Conservation (phyloP, 2,888 invertebrate genomes). For the Adela reaumurella region DNA sequence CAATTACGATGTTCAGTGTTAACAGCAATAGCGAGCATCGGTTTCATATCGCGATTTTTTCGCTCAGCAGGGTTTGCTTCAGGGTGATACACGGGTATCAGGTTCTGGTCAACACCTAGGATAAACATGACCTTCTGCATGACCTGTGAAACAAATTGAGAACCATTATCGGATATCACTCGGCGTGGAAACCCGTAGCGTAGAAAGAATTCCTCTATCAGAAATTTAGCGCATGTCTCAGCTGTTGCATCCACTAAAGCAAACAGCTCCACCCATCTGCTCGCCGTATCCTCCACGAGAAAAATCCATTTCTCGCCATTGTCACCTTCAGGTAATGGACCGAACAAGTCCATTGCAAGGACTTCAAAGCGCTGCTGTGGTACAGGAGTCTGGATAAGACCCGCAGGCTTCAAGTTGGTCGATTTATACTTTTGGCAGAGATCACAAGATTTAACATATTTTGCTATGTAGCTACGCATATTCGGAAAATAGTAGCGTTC, state of each 20-base stretch:
- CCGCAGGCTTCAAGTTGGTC: too few species aligned
- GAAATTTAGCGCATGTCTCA: slow-evolving; percentile 15
- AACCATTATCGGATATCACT: slow-evolving; percentile 24
- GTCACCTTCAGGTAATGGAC: too few species aligned
- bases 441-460: slow-evolving; percentile 11
- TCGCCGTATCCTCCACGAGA: too few species aligned
- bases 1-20: slow-evolving; percentile 14
- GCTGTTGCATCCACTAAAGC: slow-evolving; percentile 17
- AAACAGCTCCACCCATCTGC: slow-evolving; percentile 25
- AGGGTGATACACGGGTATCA: slow-evolving; percentile 22
- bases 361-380: too few species aligned
- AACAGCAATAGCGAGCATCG: slow-evolving; percentile 16
- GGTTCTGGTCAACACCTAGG: slow-evolving; percentile 15
- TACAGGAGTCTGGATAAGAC: too few species aligned
- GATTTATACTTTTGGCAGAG: slow-evolving; percentile 10
- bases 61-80: slow-evolving; percentile 21
- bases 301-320: slow-evolving; percentile 8
- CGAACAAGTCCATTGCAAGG: too few species aligned
- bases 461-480: slow-evolving; percentile 3
- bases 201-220: slow-evolving; percentile 21
- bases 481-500: too few species aligned
- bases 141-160: slow-evolving; percentile 19
- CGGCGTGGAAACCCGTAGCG: slow-evolving; percentile 20
- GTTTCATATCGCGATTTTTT: slow-evolving; percentile 19
- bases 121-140: slow-evolving; percentile 19